Base-by-base conservation (phyloP, 2,888 invertebrate genomes). In the Thecophora atra region DNA sequence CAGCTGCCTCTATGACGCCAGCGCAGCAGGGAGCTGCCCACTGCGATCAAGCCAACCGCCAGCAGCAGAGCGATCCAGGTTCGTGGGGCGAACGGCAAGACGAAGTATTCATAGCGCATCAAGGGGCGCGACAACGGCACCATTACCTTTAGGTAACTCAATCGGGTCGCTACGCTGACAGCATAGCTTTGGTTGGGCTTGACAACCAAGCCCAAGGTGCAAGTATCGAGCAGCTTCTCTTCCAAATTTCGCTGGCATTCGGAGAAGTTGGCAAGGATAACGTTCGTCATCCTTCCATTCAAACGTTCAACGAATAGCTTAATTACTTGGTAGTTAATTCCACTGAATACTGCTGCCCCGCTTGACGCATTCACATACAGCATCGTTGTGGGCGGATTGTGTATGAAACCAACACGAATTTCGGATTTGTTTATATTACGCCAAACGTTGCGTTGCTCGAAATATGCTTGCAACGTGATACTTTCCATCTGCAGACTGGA, bases 331-430 rank as follows among this genome's bases (percentile, higher is more conserved):
- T 54, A 47, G 6, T 19, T 54, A 6, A 64, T 17, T 37, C 72
- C 72, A 30, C n/a, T 26, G 15, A 30, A 68, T 17, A 54, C 52
- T 2, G 37, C 11, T 37, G 6, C 37, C 37, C 37, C 37, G 11
- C 11, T 37, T 1, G 37, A 2, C 17, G 11, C 5, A 28, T 73
- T 65, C 19, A 42, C 37, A 19, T 73, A 73, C 2, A 73, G 54
- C 26, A 70, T 62, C 7, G 73, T 21, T 26, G 65, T 42, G 3
- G 73, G 73, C 19, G 70, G 73, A 54, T 70, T 66, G 62, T 37
- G 6, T 8, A 11, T 2, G 1, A 54, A 1, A 21, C 54, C 54
- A 6, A 21, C 54, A 21, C 54, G 54, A 21, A 54, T 54, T 54
- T 1, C 3, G 21, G 19, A 54, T 0, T 21, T 21, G 3, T 21